Evolutionary conservation across 2,113 vertebrate genomes (phyloP), one percentile per base, ranked within the genome.

Genomic region (Burhinus oedicnemus): DNA sequence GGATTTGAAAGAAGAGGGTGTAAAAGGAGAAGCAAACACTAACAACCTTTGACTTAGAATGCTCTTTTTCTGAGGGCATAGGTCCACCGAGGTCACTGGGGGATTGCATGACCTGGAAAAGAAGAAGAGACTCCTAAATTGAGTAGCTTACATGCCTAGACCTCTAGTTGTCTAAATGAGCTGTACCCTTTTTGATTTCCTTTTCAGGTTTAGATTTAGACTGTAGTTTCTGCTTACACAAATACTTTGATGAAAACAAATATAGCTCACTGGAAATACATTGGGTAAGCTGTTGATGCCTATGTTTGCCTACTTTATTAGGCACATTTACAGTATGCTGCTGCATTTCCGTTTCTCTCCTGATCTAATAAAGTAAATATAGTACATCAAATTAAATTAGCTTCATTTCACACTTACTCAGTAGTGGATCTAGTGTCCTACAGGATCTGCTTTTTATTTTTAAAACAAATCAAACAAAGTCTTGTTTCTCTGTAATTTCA

Each of bases 361-460:
- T 85, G 58, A 87, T 78, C 47, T 82, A 93, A 66, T 89, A 58
- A 49, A 95, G 29, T 89, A 96, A 96, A 97, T 96, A 89, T 58
- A 91, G 78, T 60, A 60, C 29, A 94, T 65, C 49, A 95, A 92
- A 95, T 98, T 66, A 90, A 87, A 93, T 89, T 51, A 88, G 26
- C 12, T 87, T 80, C 58, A 86, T 55, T 93, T 83, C 86, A 83
- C 72, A 89, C 82, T 91, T 84, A n/a, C 8, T 72, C 23, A 57
- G 27, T 79, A 76, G 78, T 64, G 66, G 30, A 83, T 69, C 32
- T 45, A 85, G 32, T 70, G 62, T 58, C 60, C 54, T 96, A 42
- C 32, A 93, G 79, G 49, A 74, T 95, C 54, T 74, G 25, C 64
- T 47, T 80, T 91, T 92, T 95, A 80, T 93, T 94, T 96, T 88